Conservation (phyloP, 2,888 invertebrate genomes). For the Tiliacea citrago region DNA sequence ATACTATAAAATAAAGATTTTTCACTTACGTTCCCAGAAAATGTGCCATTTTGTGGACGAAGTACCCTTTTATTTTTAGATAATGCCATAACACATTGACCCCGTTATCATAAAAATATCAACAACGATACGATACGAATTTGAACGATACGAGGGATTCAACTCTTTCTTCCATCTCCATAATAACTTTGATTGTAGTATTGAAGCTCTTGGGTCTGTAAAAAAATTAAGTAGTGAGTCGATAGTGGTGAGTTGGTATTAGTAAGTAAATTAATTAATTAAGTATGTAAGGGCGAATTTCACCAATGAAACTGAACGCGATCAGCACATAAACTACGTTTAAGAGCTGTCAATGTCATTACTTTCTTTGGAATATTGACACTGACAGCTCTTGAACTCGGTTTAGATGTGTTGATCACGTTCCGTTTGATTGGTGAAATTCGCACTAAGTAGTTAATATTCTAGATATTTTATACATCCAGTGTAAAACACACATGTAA, state of each 20-base stretch:
- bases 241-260: neutral
- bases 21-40: constrained; percentile 15
- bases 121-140: neutral
- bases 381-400: no score
- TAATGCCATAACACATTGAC: constrained; percentile 11
- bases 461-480: neutral
- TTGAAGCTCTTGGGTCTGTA: neutral
- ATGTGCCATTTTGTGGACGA: constrained; percentile 11
- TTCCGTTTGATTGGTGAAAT: no score
- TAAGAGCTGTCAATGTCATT: no score
- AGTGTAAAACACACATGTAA: no score
- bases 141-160: neutral
- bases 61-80: constrained; percentile 14
- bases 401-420: no score
- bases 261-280: no score
- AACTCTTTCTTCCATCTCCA: neutral
- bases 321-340: no score
- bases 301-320: no score
- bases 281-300: no score
- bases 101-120: constrained; percentile 6
- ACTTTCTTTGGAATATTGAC: no score
- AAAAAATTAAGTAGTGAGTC: neutral
- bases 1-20: constrained; percentile 46
- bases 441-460: no score
- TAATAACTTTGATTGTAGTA: neutral